phyloP scores from a whole-genome alignment of 2,888 invertebrate genomes.

The Ichneumoninae sp. region DNA sequence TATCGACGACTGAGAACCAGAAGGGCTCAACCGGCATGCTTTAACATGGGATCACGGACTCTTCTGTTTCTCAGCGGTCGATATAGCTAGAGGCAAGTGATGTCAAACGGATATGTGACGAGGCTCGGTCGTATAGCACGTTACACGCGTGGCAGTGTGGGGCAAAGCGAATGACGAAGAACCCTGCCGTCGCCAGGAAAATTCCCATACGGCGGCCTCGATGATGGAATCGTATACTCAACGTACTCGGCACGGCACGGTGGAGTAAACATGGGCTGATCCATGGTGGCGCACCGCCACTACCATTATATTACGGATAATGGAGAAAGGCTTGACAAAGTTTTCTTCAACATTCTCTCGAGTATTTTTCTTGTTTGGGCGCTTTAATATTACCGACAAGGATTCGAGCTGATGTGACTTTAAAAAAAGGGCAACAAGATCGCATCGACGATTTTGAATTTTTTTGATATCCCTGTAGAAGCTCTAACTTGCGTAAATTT shows the following conservation, averaged over 20 bases:
- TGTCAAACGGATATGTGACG: conserved; percentile 48
- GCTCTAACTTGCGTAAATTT: too few species aligned
- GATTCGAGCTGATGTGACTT: neutral
- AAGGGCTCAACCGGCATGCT: neutral
- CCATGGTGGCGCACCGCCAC: conserved; percentile 3
- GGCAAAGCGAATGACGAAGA: conserved; percentile 39
- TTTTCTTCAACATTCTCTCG: neutral
- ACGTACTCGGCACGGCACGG: neutral
- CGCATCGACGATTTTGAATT: too few species aligned
- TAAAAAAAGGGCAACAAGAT: too few species aligned
- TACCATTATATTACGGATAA: conserved; percentile 25
- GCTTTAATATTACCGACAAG: neutral
- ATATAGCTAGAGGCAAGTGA: conserved; percentile 21
- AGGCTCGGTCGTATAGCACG: neutral
- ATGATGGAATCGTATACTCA: conserved; percentile 45
- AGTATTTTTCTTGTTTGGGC: neutral
- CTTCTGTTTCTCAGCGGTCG: neutral
- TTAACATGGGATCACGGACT: neutral
- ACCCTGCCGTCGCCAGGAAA: conserved; percentile 24
- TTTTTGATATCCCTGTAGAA: too few species aligned
- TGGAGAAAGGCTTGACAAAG: conserved; percentile 27
- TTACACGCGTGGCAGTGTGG: neutral
- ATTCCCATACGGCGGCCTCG: conserved; percentile 27
- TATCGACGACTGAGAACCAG: neutral
- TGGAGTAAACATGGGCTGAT: conserved; percentile 14